A percentile compares a stretch with the other conserved stretches of the same genome.
Conservation (phyloP, 2,888 invertebrate species). For the Pseudococcus viburni region DNA sequence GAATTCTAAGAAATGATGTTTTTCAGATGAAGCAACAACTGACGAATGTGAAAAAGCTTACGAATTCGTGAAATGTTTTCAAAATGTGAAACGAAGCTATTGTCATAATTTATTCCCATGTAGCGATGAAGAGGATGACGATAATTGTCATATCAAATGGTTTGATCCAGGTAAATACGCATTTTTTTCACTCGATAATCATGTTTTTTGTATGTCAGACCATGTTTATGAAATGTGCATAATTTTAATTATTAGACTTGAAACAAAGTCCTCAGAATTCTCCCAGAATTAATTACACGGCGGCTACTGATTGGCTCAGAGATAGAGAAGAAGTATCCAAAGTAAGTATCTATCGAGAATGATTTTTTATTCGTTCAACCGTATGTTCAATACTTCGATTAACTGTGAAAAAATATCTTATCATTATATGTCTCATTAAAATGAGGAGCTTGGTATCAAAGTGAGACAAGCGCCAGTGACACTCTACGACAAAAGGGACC, state of each 20-base stretch:
- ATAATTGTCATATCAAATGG: conserved; percentile 28
- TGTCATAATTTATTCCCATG: conserved; percentile 43
- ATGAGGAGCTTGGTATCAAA: too few relatives aligned
- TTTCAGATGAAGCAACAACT: conserved; percentile 44
- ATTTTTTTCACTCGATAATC: neutral
- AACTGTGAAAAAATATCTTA: neutral
- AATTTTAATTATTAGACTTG: neutral
- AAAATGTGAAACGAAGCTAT: conserved; percentile 33
- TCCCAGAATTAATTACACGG: conserved; percentile 10
- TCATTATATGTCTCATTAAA: neutral
- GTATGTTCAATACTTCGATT: neutral
- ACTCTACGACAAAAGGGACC: too few relatives aligned
- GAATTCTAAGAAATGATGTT: conserved; percentile 15
- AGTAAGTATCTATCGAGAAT: neutral
- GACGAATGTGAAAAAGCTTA: conserved; percentile 55
- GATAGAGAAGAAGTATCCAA: conserved; percentile 44
- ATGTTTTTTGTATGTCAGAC: neutral
- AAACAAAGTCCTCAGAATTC: neutral
- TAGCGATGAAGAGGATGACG: conserved; percentile 21
- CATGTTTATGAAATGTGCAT: neutral
- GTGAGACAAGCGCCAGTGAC: too few relatives aligned
- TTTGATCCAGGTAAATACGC: conserved; percentile 5
- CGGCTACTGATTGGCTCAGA: conserved; percentile 36
- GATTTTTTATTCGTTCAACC: neutral
- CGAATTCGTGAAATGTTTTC: conserved; percentile 45